Conservation (phyloP, 2,888 invertebrate species). For the Aspidiotus destructor region DNA sequence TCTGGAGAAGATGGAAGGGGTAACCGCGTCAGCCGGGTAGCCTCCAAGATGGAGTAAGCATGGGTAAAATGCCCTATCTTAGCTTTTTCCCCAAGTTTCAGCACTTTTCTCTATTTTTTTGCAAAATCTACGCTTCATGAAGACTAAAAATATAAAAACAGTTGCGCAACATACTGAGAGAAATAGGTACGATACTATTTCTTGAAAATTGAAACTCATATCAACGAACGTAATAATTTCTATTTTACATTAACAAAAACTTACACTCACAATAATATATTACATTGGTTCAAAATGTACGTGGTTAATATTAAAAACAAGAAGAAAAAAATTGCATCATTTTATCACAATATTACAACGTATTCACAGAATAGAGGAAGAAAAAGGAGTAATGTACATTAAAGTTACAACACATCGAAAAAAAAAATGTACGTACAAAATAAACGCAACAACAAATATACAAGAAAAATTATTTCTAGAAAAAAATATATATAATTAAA, state of each 20-base stretch:
- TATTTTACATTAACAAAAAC: slow-evolving; percentile 29
- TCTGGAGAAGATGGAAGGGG: too few relatives aligned
- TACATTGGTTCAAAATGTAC: slow-evolving; percentile 25
- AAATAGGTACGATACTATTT: too few relatives aligned
- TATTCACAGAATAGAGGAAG: slow-evolving; percentile 8
- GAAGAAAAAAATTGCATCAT: slow-evolving; percentile 12
- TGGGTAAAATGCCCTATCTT: too few relatives aligned
- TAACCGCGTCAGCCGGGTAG: too few relatives aligned
- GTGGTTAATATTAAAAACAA: slow-evolving; percentile 28
- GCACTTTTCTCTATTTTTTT: too few relatives aligned
- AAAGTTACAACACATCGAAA: background rate
- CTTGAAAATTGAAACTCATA: too few relatives aligned
- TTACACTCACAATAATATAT: slow-evolving; percentile 23
- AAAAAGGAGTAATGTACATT: slow-evolving; percentile 14
- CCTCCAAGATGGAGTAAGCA: too few relatives aligned
- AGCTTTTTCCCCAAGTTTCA: too few relatives aligned
- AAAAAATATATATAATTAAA: background rate
- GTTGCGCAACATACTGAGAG: too few relatives aligned
- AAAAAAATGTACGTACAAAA: slow-evolving; percentile 11
- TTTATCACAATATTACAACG: slow-evolving; percentile 30
- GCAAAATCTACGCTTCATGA: too few relatives aligned
- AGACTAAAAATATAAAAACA: too few relatives aligned
- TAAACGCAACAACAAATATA: slow-evolving; percentile 23
- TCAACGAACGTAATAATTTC: too few relatives aligned
- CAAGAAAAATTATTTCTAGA: slow-evolving; percentile 3